These are phyloP conservation scores for Thaleichthys pacificus DNA, from an alignment of 2,797 vertebrate genomes.

Conservation along the genomic window DNA sequence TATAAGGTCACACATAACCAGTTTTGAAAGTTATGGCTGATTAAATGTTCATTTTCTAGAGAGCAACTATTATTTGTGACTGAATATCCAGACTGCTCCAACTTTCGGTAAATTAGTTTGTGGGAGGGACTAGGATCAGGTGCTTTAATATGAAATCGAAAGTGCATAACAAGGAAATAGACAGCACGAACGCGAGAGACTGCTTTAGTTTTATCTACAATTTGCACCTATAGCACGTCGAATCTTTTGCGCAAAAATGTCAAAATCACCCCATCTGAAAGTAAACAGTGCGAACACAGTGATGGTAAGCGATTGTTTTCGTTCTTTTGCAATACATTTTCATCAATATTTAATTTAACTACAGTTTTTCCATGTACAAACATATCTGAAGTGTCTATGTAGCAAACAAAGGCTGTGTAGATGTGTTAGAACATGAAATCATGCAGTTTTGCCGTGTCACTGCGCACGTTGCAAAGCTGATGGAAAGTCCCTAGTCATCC, in stretches of 20 bases:
- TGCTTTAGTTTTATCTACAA: not conserved
- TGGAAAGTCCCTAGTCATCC: constrained; percentile 9
- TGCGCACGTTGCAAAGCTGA: not conserved
- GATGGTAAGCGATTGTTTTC: not conserved
- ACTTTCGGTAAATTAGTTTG: not conserved
- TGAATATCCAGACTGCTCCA: too few relatives aligned
- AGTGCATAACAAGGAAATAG: constrained; percentile 2
- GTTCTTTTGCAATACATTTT: not conserved
- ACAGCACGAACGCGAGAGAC: not conserved
- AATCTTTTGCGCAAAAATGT: constrained; percentile 6
- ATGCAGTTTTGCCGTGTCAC: not conserved
- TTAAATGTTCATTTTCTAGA: too few relatives aligned
- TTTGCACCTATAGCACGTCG: not conserved
- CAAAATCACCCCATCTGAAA: not conserved
- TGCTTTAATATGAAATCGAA: constrained; percentile 7
- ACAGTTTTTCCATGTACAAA: not conserved
- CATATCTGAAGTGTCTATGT: not conserved
- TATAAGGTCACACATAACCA: too few relatives aligned
- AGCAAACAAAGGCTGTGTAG: not conserved
- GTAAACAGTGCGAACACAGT: not conserved
- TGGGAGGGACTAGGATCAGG: constrained; percentile 6
- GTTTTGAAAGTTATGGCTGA: too few relatives aligned
- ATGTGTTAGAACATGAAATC: not conserved
- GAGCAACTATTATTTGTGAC: too few relatives aligned
- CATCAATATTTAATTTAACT: not conserved